These are phyloP conservation scores for Nephrocerus scutellatus DNA, from an alignment of 2,888 invertebrate genomes.

Conservation along the genomic window DNA sequence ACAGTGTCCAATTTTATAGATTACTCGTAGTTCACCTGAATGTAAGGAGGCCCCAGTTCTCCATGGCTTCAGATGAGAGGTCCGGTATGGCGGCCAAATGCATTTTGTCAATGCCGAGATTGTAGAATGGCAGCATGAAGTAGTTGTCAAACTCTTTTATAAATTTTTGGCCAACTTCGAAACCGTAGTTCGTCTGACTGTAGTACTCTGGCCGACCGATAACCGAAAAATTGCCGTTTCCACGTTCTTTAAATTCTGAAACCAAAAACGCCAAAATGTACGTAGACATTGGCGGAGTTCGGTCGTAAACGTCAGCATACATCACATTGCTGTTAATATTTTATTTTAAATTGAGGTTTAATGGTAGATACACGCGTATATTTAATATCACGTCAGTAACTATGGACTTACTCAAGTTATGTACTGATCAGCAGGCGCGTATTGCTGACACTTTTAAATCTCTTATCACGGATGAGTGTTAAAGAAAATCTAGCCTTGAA, in stretches of 20 bases:
- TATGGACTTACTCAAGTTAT: conserved; percentile 27
- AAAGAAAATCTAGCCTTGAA: conserved; percentile 61
- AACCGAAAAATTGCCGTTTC: conserved; percentile 47
- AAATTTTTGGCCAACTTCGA: conserved; percentile 53
- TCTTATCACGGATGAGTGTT: conserved; percentile 39
- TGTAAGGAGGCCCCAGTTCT: conserved; percentile 84
- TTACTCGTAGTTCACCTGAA: no score
- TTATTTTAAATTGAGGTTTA: no score
- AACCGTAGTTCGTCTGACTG: conserved; percentile 60
- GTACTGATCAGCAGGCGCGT: conserved; percentile 23
- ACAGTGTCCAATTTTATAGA: no score
- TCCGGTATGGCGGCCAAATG: conserved; percentile 79
- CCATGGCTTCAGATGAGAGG: conserved; percentile 81
- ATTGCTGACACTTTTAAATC: conserved; percentile 34
- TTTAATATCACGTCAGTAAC: neutral
- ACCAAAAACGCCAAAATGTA: conserved; percentile 77
- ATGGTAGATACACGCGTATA: no score
- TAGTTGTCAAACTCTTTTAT: conserved; percentile 53
- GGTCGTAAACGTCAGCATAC: conserved; percentile 32
- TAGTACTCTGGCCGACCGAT: conserved; percentile 64
- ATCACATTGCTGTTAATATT: conserved; percentile 8
- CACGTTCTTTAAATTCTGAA: conserved; percentile 49
- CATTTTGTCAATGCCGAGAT: conserved; percentile 59
- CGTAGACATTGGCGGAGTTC: conserved; percentile 62
- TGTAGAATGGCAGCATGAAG: conserved; percentile 53